Conservation (phyloP, 2,113 vertebrate species). For the Anguilla japonica region DNA sequence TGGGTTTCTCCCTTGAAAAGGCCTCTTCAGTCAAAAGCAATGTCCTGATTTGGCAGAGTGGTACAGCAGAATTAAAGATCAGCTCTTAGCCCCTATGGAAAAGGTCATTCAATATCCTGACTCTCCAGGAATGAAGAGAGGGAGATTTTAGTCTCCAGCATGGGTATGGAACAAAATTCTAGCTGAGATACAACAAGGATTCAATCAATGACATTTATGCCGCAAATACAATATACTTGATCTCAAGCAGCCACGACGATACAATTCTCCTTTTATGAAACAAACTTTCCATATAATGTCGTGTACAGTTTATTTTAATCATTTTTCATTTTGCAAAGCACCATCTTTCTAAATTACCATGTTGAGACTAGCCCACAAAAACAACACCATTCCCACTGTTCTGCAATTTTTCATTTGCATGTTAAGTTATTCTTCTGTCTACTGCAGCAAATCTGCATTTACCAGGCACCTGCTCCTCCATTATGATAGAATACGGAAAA, state of each 20-base stretch:
- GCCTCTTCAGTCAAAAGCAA: background rate
- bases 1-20: background rate
- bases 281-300: background rate
- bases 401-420: background rate
- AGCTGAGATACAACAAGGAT: background rate
- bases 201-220: background rate
- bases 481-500: slow-evolving; percentile 6
- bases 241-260: background rate
- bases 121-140: background rate
- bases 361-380: background rate
- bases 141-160: background rate
- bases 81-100: background rate
- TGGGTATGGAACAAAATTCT: background rate
- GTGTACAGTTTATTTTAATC: background rate
- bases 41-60: background rate
- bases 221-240: background rate
- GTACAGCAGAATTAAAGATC: background rate
- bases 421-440: slow-evolving; percentile 1
- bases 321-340: background rate
- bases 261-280: background rate
- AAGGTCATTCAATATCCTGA: background rate
- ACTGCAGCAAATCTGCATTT: slow-evolving; percentile 18
- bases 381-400: background rate
- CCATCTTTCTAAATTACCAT: slow-evolving; percentile 11
- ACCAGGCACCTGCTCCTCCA: slow-evolving; percentile 14